Evolutionary conservation across 2,797 vertebrate species (phyloP).

Genomic region (Eidolon dupreanum): DNA sequence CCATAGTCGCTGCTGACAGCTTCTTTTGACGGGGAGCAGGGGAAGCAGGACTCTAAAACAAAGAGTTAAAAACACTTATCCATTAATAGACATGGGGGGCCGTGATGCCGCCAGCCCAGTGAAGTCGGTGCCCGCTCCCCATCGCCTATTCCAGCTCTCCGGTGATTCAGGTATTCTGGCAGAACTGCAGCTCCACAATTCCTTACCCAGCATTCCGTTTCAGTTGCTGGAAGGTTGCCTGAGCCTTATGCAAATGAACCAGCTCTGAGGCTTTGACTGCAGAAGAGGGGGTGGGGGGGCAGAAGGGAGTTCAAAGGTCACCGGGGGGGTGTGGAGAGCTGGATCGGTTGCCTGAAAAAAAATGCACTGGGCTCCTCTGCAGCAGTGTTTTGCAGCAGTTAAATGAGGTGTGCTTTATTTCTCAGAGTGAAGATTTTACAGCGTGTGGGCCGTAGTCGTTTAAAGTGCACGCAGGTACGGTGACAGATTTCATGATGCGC

Average conservation of each 20-base stretch:
- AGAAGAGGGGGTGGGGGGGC: slow-evolving; percentile 56
- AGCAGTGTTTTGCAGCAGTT: slow-evolving; percentile 70
- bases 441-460: slow-evolving; percentile 60
- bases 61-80: slow-evolving; percentile 51
- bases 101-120: slow-evolving; percentile 18
- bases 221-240: slow-evolving; percentile 72
- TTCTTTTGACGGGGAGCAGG: slow-evolving; percentile 43
- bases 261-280: slow-evolving; percentile 80
- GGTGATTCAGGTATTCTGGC: slow-evolving; percentile 73
- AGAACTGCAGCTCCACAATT: slow-evolving; percentile 67
- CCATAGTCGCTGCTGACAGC: slow-evolving; percentile 80
- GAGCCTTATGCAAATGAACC: slow-evolving; percentile 83
- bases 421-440: slow-evolving; percentile 64
- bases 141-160: slow-evolving; percentile 1
- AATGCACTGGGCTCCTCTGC: slow-evolving; percentile 59
- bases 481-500: slow-evolving; percentile 60
- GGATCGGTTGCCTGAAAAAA: slow-evolving; percentile 71
- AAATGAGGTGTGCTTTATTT: slow-evolving; percentile 69
- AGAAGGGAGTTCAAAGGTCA: slow-evolving; percentile 83
- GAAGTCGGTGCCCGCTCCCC: slow-evolving; percentile 39
- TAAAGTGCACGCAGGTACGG: slow-evolving; percentile 73
- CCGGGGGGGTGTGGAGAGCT: slow-evolving; percentile 77
- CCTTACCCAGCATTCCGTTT: slow-evolving; percentile 76
- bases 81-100: neutral
- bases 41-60: slow-evolving; percentile 16